Evolutionary conservation across 2,113 vertebrate genomes (phyloP).

Genomic region (Symphodus melops): DNA sequence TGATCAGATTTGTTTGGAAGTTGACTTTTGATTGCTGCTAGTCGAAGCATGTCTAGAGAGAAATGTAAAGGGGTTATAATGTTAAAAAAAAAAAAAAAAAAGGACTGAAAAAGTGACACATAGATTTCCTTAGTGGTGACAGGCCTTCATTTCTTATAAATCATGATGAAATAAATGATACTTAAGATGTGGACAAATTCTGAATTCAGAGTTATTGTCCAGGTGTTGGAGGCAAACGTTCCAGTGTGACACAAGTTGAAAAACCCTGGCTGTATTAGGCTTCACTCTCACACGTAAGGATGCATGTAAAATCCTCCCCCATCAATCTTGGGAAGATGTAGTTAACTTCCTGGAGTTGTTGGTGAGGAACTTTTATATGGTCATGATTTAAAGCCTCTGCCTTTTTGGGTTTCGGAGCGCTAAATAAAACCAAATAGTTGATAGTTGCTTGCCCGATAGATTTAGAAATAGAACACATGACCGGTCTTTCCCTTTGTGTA

Average conservation of each 20-base stretch:
- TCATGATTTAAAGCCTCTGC: neutral
- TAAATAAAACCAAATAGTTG: constrained; percentile 33
- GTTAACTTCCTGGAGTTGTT: neutral
- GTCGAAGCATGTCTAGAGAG: neutral
- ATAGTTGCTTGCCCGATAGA: constrained; percentile 38
- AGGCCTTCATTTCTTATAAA: no score
- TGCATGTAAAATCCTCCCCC: constrained; percentile 3
- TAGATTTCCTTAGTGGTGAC: no score
- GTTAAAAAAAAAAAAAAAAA: no score
- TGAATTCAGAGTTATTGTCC: neutral
- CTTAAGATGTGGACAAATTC: no score
- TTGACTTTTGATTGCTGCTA: constrained; percentile 11
- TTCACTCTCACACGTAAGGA: constrained; percentile 3
- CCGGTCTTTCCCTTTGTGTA: constrained; percentile 40
- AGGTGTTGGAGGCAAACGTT: neutral
- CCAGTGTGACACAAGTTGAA: neutral
- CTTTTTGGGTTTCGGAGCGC: neutral
- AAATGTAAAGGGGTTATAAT: no score
- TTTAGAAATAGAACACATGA: constrained; percentile 24
- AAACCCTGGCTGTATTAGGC: neutral
- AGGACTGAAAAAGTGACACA: no score
- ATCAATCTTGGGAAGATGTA: neutral
- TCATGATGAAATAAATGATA: no score
- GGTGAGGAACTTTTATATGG: constrained; percentile 2
- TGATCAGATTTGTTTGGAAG: neutral